A percentile compares a stretch with the other conserved stretches of the same genome.
Evolutionary conservation across 2,797 vertebrate genomes (phyloP).

Genomic region (Smutsia temminckii): DNA sequence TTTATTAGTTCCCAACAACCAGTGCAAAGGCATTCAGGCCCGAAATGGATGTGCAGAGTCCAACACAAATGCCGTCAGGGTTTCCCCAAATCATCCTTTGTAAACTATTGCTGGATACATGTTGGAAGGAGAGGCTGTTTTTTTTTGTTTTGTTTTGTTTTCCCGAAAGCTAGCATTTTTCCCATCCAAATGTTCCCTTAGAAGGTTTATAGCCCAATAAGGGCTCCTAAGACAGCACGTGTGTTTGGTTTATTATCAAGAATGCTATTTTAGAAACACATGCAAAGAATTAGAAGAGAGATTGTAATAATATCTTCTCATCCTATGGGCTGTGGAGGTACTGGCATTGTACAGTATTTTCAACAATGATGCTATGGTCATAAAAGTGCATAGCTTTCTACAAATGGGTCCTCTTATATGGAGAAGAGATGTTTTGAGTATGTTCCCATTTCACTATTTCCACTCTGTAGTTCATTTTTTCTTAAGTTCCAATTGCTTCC

Average conservation of each 20-base stretch:
- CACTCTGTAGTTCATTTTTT: neutral
- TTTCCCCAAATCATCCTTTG: neutral
- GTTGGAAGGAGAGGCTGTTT: neutral
- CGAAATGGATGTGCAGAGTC: neutral
- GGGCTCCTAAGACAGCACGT: neutral
- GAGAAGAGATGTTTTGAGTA: neutral
- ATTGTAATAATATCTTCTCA: neutral
- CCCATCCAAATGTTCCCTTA: conserved; percentile 19
- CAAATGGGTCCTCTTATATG: neutral
- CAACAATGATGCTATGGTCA: neutral
- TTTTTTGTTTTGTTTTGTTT: neutral
- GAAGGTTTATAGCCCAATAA: neutral
- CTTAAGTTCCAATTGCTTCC: neutral
- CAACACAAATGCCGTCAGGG: neutral
- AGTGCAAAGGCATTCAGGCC: neutral
- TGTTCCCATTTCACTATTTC: neutral
- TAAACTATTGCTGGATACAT: neutral
- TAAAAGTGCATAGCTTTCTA: conserved; percentile 18
- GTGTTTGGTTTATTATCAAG: conserved; percentile 35
- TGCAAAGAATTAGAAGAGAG: conserved; percentile 42
- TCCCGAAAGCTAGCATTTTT: neutral
- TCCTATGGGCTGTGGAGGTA: neutral
- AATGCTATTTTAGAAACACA: neutral
- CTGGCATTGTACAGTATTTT: neutral
- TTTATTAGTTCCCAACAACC: neutral